Conservation (phyloP, 1,140 invertebrate species). For the Cotesia glomerata region DNA sequence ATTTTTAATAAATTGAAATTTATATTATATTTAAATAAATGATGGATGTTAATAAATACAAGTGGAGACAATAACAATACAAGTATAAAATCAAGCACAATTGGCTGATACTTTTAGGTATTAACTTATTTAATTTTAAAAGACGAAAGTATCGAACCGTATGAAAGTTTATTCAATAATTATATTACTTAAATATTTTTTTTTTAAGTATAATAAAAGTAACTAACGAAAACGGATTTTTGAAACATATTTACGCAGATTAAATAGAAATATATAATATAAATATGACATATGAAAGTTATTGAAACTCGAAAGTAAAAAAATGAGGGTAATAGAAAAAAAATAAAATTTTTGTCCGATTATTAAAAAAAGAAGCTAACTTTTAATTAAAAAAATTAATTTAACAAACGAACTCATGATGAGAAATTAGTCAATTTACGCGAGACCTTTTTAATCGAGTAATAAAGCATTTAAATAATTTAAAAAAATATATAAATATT, state of each 20-base stretch:
- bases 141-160: slow-evolving; percentile 3
- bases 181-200: neutral
- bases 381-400: neutral
- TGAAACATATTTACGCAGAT: neutral
- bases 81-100: slow-evolving; percentile 32
- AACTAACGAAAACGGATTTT: too few relatives aligned
- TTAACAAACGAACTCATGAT: slow-evolving; percentile 1
- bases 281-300: slow-evolving; percentile 53
- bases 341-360: neutral
- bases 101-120: slow-evolving; percentile 58
- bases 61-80: neutral
- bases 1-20: slow-evolving; percentile 9
- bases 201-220: too few relatives aligned
- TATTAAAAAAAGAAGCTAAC: too few relatives aligned
- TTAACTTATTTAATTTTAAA: slow-evolving; percentile 23
- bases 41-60: slow-evolving; percentile 4
- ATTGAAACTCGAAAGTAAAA: slow-evolving; percentile 49
- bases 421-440: slow-evolving; percentile 36
- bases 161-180: neutral
- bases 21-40: slow-evolving; percentile 5
- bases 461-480: slow-evolving; percentile 15
- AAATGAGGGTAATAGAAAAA: slow-evolving; percentile 37
- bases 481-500: slow-evolving; percentile 19
- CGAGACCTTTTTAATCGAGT: slow-evolving; percentile 28
- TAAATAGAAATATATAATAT: slow-evolving; percentile 26